Evolutionary conservation across 2,888 invertebrate species (phyloP).

Genomic region (Achlya flavicornis): DNA sequence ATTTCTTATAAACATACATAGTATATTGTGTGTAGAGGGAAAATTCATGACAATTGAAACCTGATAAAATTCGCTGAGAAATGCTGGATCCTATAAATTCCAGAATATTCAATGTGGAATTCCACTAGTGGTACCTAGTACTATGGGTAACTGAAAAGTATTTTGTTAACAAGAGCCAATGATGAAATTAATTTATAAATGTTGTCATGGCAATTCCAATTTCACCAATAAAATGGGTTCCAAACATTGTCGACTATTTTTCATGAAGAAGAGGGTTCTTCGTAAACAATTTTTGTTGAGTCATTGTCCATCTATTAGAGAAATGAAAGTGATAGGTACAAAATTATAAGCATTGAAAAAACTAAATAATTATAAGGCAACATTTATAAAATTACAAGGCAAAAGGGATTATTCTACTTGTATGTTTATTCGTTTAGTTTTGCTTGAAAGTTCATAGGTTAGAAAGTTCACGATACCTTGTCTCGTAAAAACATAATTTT

Average conservation of each 20-base stretch:
- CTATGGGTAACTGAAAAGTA: no score
- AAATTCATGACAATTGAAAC: no score
- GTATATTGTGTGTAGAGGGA: no score
- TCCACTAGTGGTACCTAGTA: no score
- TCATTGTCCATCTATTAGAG: slow-evolving; percentile 27
- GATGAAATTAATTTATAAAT: background rate
- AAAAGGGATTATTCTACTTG: no score
- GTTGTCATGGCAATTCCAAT: slow-evolving; percentile 1
- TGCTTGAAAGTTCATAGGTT: background rate
- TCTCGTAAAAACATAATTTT: background rate
- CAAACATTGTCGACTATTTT: slow-evolving; percentile 1
- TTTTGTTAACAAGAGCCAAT: no score
- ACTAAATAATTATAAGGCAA: background rate
- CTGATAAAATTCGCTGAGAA: no score
- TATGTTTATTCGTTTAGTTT: no score
- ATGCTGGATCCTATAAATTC: no score
- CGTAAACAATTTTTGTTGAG: slow-evolving; percentile 18
- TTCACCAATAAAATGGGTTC: background rate
- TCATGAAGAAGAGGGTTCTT: slow-evolving; percentile 10
- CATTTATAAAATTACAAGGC: no score
- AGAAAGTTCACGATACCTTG: background rate
- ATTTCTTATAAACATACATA: no score
- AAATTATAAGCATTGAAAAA: background rate
- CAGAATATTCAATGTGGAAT: no score
- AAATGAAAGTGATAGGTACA: background rate